These are phyloP conservation scores for Linepithema humile DNA, from an alignment of 1,140 invertebrate species.

Conservation along the genomic window DNA sequence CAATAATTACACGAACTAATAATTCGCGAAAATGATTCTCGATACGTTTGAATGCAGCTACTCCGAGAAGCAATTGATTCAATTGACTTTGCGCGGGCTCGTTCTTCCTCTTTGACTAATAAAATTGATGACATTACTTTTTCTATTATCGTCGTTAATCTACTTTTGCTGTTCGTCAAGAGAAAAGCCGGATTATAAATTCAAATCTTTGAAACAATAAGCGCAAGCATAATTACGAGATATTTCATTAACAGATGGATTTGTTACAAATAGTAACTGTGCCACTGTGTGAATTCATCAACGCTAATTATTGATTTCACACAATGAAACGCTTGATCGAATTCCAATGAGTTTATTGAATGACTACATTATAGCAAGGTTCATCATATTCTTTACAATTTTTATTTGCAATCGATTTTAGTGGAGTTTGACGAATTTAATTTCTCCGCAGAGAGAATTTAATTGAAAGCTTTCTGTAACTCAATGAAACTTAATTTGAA, in stretches of 20 bases:
- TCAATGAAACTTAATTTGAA: neutral
- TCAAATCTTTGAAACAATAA: neutral
- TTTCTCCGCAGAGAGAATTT: neutral
- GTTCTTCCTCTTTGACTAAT: neutral
- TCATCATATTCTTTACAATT: neutral
- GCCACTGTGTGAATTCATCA: neutral
- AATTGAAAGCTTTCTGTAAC: neutral
- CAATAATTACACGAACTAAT: neutral
- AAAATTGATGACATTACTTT: neutral
- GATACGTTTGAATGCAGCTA: neutral
- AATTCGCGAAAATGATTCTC: slow-evolving; percentile 15
- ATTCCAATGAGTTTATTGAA: slow-evolving; percentile 17
- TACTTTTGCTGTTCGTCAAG: neutral
- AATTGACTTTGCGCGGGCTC: no score
- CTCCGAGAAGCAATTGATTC: neutral
- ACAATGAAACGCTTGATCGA: neutral
- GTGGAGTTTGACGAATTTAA: neutral
- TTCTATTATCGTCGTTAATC: slow-evolving; percentile 3
- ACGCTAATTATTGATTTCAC: slow-evolving; percentile 24
- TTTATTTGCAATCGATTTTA: neutral
- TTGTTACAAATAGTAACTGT: slow-evolving; percentile 1
- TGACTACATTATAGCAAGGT: neutral
- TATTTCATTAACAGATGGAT: slow-evolving; percentile 4
- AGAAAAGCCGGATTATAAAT: neutral
- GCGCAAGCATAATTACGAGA: slow-evolving; percentile 9